phyloP scores from a whole-genome alignment of 2,888 invertebrate genomes.

The Pediacus dermestoides region DNA sequence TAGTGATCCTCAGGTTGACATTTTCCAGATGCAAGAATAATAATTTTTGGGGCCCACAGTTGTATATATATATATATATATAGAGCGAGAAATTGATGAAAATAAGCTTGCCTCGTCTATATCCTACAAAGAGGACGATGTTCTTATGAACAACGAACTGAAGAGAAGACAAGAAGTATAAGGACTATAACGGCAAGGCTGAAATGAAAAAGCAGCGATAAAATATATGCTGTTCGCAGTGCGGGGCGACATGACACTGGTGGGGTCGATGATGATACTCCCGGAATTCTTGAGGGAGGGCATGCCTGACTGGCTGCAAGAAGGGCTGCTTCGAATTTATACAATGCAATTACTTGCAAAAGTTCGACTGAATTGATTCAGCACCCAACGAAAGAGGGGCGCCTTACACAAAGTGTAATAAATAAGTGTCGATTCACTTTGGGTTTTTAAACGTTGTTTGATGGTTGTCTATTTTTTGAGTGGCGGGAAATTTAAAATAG shows the following conservation, averaged over 20 bases:
- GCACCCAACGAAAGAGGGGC: too few species aligned
- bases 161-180: too few species aligned
- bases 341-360: slow-evolving; percentile 38
- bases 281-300: slow-evolving; percentile 28
- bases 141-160: too few species aligned
- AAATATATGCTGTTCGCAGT: slow-evolving; percentile 29
- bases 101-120: background rate
- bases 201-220: slow-evolving; percentile 37
- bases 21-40: too few species aligned
- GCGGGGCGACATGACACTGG: slow-evolving; percentile 21
- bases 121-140: too few species aligned
- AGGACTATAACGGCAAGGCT: slow-evolving; percentile 5
- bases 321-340: slow-evolving; percentile 36
- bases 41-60: background rate
- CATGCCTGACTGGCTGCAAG: slow-evolving; percentile 22
- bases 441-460: slow-evolving; percentile 12
- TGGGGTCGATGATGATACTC: slow-evolving; percentile 34
- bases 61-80: background rate
- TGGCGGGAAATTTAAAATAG: too few species aligned
- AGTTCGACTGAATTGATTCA: slow-evolving; percentile 27
- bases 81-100: slow-evolving; percentile 1
- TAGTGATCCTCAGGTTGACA: too few species aligned
- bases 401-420: slow-evolving; percentile 24
- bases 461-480: slow-evolving; percentile 16
- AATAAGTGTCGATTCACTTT: slow-evolving; percentile 22